These are phyloP conservation scores for Lepidotrigona ventralis DNA, from an alignment of 1,140 invertebrate species.

Conservation along the genomic window DNA sequence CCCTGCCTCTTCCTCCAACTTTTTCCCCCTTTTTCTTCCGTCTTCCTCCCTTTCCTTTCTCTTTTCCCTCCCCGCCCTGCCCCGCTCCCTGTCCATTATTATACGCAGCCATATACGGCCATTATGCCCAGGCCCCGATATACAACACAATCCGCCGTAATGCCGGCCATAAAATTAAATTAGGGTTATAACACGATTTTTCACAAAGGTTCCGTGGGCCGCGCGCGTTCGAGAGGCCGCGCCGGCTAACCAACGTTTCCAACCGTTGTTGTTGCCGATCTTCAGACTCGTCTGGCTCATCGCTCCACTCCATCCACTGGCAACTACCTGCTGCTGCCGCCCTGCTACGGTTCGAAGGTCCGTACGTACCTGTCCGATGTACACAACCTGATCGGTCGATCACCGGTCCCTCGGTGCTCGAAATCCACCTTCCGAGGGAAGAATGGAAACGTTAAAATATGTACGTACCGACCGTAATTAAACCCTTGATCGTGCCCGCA, in stretches of 20 bases:
- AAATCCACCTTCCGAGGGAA: neutral
- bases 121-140: slow-evolving; percentile 72
- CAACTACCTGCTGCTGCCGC: slow-evolving; percentile 54
- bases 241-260: slow-evolving; percentile 53
- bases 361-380: slow-evolving; percentile 48
- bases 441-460: neutral
- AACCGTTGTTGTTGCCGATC: slow-evolving; percentile 59
- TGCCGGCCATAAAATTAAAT: slow-evolving; percentile 80
- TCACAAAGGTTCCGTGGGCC: slow-evolving; percentile 75
- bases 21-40: slow-evolving; percentile 21
- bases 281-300: slow-evolving; percentile 34
- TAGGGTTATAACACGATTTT: slow-evolving; percentile 81
- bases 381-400: slow-evolving; percentile 49
- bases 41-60: slow-evolving; percentile 42
- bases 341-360: slow-evolving; percentile 13
- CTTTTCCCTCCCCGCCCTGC: slow-evolving; percentile 5
- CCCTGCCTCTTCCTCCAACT: slow-evolving; percentile 36
- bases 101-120: slow-evolving; percentile 77
- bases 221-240: slow-evolving; percentile 1
- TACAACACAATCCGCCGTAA: slow-evolving; percentile 78
- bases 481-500: neutral
- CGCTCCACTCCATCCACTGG: neutral
- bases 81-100: slow-evolving; percentile 69
- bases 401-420: slow-evolving; percentile 10
- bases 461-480: neutral